Base-by-base conservation (phyloP, 1,140 invertebrate species). In the Drosophila auraria region DNA sequence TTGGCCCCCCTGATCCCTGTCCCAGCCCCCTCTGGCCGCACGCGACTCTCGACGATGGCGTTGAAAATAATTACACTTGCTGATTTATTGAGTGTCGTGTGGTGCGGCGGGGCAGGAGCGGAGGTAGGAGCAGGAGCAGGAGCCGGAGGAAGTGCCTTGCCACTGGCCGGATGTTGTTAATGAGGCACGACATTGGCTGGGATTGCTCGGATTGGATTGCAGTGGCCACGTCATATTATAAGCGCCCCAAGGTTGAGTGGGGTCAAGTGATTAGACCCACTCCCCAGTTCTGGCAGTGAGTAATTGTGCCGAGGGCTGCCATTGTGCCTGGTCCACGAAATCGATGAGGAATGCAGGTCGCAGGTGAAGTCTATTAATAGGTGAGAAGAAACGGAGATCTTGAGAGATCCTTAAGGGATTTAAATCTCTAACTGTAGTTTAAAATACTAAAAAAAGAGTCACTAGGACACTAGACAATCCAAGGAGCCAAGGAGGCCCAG, bases 41-140 rank as follows among this genome's bases (percentile, higher is more conserved):
- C 71, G 66, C 82, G 77, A 87, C 68, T 71, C 51, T 61, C 65
- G 44, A 61, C 81, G 70, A 47, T 56, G 84, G 84, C 84, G 83
- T 89, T 76, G 72, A 80, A 89, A 89, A 87, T 87, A 87, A 87
- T 87, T 87, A 87, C 78, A 89, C 84, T 89, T 84, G 83, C 83
- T 87, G 83, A 87, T 87, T 87, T 87, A 87, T 89, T 87, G 81
- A 89, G 84, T 87, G 84, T 80, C 72, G 80, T 74, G 83, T 62
- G 54, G 78, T 71, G 58, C 76, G 53, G 62, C 62, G 50, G 23
- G 5, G 12, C 2, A 15, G 11, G 64, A 45, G 42, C 8, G 2
- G 30, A 14, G n/a, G 44, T 12, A 20, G 9, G 9, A 23, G 44
- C 17, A 8, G 1, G 36, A 2, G 65, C 2, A 40, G 27, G 38